These are phyloP conservation scores for Acronicta alni DNA, from an alignment of 2,888 invertebrate species.

Conservation along the genomic window DNA sequence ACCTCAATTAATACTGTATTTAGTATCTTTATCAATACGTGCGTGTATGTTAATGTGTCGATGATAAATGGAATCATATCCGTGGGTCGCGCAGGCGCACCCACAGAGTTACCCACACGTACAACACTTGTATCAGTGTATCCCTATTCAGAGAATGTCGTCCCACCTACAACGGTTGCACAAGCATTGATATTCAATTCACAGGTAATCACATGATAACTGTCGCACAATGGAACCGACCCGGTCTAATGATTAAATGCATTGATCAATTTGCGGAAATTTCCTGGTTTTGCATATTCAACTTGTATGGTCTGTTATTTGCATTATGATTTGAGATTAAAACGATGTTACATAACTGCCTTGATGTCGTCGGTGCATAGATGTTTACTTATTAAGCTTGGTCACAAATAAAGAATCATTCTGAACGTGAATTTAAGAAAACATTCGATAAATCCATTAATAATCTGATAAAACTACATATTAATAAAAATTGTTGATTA, in stretches of 20 bases:
- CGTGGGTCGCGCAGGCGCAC: conserved; percentile 73
- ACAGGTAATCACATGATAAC: conserved; percentile 66
- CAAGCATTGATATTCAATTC: conserved; percentile 72
- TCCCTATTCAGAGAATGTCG: conserved; percentile 75
- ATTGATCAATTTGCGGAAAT: conserved; percentile 44
- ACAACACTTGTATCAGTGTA: conserved; percentile 61
- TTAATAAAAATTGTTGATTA: no score
- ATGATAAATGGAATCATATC: conserved; percentile 61
- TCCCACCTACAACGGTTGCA: conserved; percentile 75
- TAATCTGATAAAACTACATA: no score
- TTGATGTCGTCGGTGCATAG: neutral
- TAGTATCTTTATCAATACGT: conserved; percentile 29
- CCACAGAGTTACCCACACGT: conserved; percentile 72
- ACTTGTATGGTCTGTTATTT: conserved; percentile 27
- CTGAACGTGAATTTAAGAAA: no score
- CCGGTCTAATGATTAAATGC: conserved; percentile 30
- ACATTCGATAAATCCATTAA: no score
- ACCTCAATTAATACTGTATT: conserved; percentile 23
- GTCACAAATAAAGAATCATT: no score
- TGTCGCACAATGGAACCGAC: conserved; percentile 55
- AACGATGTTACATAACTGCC: conserved; percentile 12
- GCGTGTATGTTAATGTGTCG: conserved; percentile 59
- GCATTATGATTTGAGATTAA: conserved; percentile 36
- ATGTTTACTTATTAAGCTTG: neutral
- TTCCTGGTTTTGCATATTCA: conserved; percentile 42